Evolutionary conservation across 2,797 vertebrate species (phyloP), one percentile per base, ranked within the genome.

Genomic region (Bradypodion ventrale): DNA sequence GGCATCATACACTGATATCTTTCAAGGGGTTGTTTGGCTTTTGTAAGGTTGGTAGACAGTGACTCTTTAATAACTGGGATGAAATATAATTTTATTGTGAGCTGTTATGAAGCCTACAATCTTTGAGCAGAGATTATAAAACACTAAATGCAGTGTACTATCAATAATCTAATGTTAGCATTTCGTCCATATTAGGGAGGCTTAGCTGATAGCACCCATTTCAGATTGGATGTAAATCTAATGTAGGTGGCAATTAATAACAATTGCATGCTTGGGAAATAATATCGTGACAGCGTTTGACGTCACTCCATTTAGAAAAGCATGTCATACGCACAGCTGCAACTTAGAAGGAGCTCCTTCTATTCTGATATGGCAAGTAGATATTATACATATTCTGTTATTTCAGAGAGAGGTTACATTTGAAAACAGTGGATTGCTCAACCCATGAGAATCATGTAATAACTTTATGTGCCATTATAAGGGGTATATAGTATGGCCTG

Each of bases 11-110:
- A 88, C 82, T 91, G 66, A 87, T 79, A 75, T 66, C 27, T 90
- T 90, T 88, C 56, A 85, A 93, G 73, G 32, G 46, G 40, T 25
- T 72, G 82, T 60, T 21, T 89, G 69, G 83, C n/a, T 89, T 92
- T 52, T 83, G 76, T 13, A 63, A 92, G 49, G 46, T 72, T 83
- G 85, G 15, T 1, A 1, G 80, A 59, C 62, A 77, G 19, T 82
- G 46, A 65, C 90, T 89, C 90, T 91, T 85, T 85, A 88, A 84
- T 86, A 82, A 86, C 75, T 49, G 82, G 75, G 85, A 90, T 88
- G 86, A 93, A 94, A 94, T 96, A 93, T 91, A 92, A 89, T 96
- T 82, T 96, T 95, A 96, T 95, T 95, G 89, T 94, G 89, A 85
- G 89, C 79, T 92, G 86, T 96, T 95, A 95, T 93, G 93, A 93